Conservation (phyloP, 2,113 vertebrate genomes). For the Sinocyclocheilus grahami region DNA sequence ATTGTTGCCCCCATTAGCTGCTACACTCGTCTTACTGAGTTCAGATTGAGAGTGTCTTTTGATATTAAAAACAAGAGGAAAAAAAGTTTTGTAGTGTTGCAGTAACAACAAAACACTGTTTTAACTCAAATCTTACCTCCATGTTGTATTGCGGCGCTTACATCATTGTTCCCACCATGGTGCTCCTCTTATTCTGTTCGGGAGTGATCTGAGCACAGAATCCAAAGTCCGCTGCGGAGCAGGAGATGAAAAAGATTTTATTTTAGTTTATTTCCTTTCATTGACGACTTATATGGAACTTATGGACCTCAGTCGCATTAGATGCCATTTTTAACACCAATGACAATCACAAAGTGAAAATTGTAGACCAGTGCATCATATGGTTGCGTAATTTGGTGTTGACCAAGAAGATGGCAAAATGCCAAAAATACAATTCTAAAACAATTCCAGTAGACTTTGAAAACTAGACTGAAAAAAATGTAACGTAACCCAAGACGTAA, state of each 20-base stretch:
- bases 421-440: background rate
- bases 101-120: no score
- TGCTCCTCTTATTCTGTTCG: conserved; percentile 98
- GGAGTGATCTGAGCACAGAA: conserved; percentile 99
- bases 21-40: no score
- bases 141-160: background rate
- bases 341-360: background rate
- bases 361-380: background rate
- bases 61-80: no score
- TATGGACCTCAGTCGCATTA: background rate
- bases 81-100: no score
- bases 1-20: accelerated
- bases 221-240: conserved; percentile 89
- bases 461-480: background rate
- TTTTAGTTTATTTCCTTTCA: no score
- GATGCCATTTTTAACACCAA: background rate
- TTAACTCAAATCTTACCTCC: background rate
- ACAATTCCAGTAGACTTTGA: background rate
- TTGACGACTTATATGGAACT: background rate
- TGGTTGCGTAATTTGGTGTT: background rate
- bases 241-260: background rate
- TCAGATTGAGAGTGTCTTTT: no score
- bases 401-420: background rate
- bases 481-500: background rate
- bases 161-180: conserved; percentile 91